Evolutionary conservation across 2,888 invertebrate genomes (phyloP).

Genomic region (Conops quadrifasciatus): DNA sequence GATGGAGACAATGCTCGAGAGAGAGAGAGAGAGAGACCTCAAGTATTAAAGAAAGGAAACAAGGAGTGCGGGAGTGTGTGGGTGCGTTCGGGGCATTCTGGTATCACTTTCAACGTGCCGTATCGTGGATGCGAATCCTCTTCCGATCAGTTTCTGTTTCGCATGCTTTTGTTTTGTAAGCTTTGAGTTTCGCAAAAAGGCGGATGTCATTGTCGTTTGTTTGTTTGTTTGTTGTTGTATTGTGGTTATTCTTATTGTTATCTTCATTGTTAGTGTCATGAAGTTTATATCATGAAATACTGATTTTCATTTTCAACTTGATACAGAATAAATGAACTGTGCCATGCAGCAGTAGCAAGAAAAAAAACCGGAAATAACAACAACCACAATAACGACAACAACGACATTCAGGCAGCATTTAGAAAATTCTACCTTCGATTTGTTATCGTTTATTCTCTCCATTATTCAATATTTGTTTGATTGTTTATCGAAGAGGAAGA

Average conservation of each 20-base stretch:
- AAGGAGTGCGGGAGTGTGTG: neutral
- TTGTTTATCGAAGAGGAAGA: no score
- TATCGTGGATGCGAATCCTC: neutral
- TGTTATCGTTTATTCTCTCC: conserved; percentile 1
- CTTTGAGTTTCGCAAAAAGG: no score
- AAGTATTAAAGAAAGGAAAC: no score
- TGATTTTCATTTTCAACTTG: conserved; percentile 42
- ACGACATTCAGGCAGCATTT: neutral
- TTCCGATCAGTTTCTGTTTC: neutral
- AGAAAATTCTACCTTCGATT: conserved; percentile 26
- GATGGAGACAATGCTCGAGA: no score
- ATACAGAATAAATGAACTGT: conserved; percentile 45
- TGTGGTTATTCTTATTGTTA: neutral
- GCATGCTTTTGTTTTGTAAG: no score
- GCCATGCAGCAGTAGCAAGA: conserved; percentile 11
- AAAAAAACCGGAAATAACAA: conserved; percentile 8
- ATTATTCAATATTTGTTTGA: no score
- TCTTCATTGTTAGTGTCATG: neutral
- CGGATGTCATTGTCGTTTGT: neutral
- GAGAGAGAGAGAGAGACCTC: no score
- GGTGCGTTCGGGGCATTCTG: neutral
- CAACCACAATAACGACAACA: conserved; percentile 2
- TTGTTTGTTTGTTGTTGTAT: neutral
- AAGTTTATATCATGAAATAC: conserved; percentile 35
- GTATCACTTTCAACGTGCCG: neutral